Base-by-base conservation (phyloP, 2,797 vertebrate species). In the Coreius guichenoti region DNA sequence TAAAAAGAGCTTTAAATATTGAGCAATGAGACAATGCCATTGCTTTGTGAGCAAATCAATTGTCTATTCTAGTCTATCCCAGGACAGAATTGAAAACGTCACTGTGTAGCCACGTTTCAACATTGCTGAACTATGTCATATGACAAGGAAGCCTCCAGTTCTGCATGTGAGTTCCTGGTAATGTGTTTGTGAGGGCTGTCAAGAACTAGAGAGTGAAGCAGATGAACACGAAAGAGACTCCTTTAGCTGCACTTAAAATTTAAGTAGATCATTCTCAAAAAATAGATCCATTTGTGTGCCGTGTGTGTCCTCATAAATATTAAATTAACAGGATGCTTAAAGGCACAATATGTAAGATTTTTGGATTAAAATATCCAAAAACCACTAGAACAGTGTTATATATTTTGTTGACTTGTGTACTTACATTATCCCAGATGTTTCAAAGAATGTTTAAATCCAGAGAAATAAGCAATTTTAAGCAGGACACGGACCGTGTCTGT, bases 101-200 rank as follows among this genome's bases (percentile, higher is more conserved):
- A 74, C 56, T n/a, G 33, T 76, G 31, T 67, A 9, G 12, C 45
- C 61, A 54, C n/a, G 23, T 77, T 83, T 31, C 19, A 68, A 54
- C 81, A 67, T 29, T 65, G 88, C 86, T 87, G 80, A 85, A 88
- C 80, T 68, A 83, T 90, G 91, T 94, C 93, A 93, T 92, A 92
- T 94, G 93, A 94, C 92, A 92, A 91, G 89, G 88, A 91, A 90
- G 89, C 90, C 92, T 92, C 92, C 21, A 26, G 51, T 31, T 67
- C 19, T 63, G 16, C 4, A 13, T 83, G 70, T 5, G 43, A 67
- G 80, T 39, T 72, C 58, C 39, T 45, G 29, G 43, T 31, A 68
- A 79, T 81, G 69, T 83, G 81, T 84, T 74, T 68, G 9, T 39
- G 61, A 80, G 31, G 91, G 89, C 92, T 86, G 88, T 90, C 87